Evolutionary conservation across 2,113 vertebrate species (phyloP), one percentile per base, ranked within the genome.

Genomic region (Rhagologus leucostigma): DNA sequence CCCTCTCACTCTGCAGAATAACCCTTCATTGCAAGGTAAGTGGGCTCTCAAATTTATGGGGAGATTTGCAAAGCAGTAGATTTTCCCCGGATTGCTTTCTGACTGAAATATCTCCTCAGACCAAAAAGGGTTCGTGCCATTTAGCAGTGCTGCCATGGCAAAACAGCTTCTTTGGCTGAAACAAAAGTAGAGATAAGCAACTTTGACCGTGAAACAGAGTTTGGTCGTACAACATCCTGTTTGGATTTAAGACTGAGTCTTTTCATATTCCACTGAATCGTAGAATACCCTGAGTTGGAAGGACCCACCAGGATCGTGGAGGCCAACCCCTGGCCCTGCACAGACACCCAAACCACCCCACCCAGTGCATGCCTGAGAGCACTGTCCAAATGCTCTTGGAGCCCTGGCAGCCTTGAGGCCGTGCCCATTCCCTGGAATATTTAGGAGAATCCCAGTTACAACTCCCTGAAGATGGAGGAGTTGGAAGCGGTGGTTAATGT

Each of bases 331-430:
- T 47, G 21, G 2, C 47, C 24, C 60, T 13, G 47, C 47, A 12
- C 41, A 27, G n/a, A 27, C 30, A 41, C n/a, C 16, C 12, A 41
- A 76, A 63, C 1, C 35, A 55, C 22, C 22, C 8, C 55, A 42
- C 0, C 21, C 35, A 16, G 32, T 16, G 11, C 55, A 77, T 60
- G 39, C n/a, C 41, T 83, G 47, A 1, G 2, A 35, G 8, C 1
- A 0, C 3, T 63, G 22, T 14, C 14, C 63, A 55, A 47, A 42
- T 9, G 0, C 4, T 42, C 26, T 30, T 22, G 37, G 55, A 35
- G 55, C 41, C 19, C 55, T 55, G 41, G 39, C 26, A 76, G 30
- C 47, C 41, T 41, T 4, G 12, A 0, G 62, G 24, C 21, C 0
- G 1, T 41, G 47, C 0, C 26, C n/a, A 35, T 26, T 35, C 21